Conservation (phyloP, 2,888 invertebrate species). For the Hemicrepidius hirtus region DNA sequence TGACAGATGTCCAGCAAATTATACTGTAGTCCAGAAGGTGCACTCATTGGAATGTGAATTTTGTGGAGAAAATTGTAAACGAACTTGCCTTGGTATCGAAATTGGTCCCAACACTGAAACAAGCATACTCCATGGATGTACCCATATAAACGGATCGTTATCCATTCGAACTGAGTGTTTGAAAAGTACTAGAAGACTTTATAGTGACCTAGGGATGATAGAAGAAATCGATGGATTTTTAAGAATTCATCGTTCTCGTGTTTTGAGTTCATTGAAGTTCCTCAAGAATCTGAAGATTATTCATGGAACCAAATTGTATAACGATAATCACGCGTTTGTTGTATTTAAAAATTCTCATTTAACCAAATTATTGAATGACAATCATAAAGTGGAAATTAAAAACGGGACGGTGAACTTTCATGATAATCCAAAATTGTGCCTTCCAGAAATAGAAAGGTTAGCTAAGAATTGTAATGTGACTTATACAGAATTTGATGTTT, state of each 20-base stretch:
- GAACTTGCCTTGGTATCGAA: constrained; percentile 74
- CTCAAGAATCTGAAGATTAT: constrained; percentile 82
- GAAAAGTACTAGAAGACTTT: constrained; percentile 78
- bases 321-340: constrained; percentile 76
- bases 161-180: constrained; percentile 79
- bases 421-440: constrained; percentile 87
- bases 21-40: constrained; percentile 68
- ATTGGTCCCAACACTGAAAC: constrained; percentile 79
- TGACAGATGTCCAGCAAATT: constrained; percentile 78
- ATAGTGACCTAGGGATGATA: constrained; percentile 79
- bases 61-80: constrained; percentile 65
- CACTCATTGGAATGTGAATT: constrained; percentile 63
- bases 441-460: constrained; percentile 78
- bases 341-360: constrained; percentile 86
- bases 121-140: constrained; percentile 78
- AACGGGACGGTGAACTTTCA: constrained; percentile 84
- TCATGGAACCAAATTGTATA: constrained; percentile 76
- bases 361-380: constrained; percentile 78
- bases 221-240: constrained; percentile 84
- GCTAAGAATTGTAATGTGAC: constrained; percentile 71
- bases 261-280: constrained; percentile 84
- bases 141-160: constrained; percentile 85
- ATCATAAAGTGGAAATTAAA: constrained; percentile 75
- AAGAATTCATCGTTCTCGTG: constrained; percentile 81
- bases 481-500: constrained; percentile 74